Conservation (phyloP, 2,888 invertebrate species). For the Allolobophora icterica region DNA sequence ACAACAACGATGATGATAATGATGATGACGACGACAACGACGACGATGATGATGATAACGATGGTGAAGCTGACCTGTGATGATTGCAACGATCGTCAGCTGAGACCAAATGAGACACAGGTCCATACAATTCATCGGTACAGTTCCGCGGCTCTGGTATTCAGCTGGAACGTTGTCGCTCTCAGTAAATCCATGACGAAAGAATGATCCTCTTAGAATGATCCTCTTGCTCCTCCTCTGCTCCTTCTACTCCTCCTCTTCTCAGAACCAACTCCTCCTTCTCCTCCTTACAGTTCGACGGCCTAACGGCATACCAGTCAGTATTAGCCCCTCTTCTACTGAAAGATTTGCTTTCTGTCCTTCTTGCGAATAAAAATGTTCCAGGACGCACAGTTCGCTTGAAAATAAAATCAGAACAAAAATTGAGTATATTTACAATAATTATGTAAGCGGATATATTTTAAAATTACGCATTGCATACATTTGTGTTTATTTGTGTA, state of each 20-base stretch:
- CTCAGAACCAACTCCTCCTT: not conserved
- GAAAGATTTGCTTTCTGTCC: not conserved
- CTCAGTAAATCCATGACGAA: not conserved
- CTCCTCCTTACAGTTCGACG: not conserved
- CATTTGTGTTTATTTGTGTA: too few relatives aligned
- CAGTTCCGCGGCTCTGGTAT: not conserved
- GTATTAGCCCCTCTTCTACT: not conserved
- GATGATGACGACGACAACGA: too few relatives aligned
- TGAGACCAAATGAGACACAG: not conserved
- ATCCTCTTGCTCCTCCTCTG: too few relatives aligned
- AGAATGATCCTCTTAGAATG: not conserved
- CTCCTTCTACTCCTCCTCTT: too few relatives aligned
- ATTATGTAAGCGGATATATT: not conserved
- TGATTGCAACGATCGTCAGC: not conserved
- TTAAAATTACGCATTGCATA: too few relatives aligned
- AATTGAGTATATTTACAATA: not conserved
- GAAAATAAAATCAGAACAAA: not conserved
- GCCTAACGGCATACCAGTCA: not conserved
- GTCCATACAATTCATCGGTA: not conserved
- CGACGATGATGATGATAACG: not conserved
- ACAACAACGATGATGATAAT: too few relatives aligned
- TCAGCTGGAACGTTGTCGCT: not conserved
- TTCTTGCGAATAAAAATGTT: not conserved
- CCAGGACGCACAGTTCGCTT: not conserved
- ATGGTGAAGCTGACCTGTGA: not conserved